phyloP scores from a whole-genome alignment of 2,888 invertebrate genomes.

The Rotaria magnacalcarata region DNA sequence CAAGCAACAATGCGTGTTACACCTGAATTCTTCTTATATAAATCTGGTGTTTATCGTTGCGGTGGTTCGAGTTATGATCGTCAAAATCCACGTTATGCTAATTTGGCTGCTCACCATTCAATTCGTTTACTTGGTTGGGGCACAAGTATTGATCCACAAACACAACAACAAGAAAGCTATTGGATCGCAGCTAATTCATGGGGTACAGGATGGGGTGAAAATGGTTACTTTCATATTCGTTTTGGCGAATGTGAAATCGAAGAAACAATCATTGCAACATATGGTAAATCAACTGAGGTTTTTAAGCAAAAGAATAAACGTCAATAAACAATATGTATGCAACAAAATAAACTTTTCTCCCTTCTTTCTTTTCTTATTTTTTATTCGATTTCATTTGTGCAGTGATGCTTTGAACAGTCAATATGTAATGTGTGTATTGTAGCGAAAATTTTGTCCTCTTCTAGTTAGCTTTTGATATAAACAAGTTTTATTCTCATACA shows the following conservation, averaged over 20 bases:
- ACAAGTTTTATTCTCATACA: constrained; percentile 9
- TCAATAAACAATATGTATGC: background rate
- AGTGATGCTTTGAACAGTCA: constrained; percentile 25
- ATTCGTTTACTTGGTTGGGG: constrained; percentile 46
- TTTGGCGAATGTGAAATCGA: constrained; percentile 32
- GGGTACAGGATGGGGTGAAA: constrained; percentile 45
- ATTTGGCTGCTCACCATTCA: constrained; percentile 40
- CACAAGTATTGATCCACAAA: constrained; percentile 4
- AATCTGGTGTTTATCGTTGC: constrained; percentile 43
- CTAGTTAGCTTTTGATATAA: constrained; percentile 13
- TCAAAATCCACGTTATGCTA: constrained; percentile 36
- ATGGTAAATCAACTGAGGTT: constrained; percentile 33
- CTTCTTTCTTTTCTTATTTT: background rate
- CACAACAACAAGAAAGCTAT: constrained; percentile 37
- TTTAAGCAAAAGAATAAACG: constrained; percentile 1
- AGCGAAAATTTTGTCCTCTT: background rate
- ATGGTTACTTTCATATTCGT: constrained; percentile 21
- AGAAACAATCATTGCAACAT: constrained; percentile 20
- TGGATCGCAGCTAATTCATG: constrained; percentile 45
- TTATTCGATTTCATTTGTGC: background rate
- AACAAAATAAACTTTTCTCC: background rate
- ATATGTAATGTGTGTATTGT: background rate
- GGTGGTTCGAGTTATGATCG: constrained; percentile 11
- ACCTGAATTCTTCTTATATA: constrained; percentile 45
- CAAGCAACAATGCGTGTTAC: constrained; percentile 45